Evolutionary conservation across 2,888 invertebrate species (phyloP), one percentile per base, ranked within the genome.

Genomic region (Tetragnatha montana): DNA sequence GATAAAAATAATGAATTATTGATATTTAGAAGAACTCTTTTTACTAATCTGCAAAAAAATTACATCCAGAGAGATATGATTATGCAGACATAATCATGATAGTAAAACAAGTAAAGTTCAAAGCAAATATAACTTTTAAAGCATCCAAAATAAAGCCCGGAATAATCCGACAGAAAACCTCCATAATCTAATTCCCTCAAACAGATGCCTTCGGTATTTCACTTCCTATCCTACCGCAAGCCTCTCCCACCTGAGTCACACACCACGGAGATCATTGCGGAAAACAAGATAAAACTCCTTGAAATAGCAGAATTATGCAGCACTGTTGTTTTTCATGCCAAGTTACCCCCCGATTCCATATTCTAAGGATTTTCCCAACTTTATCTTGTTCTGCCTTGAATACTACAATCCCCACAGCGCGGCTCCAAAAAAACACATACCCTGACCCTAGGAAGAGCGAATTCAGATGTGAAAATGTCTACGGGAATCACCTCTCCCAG

Each of bases 381-480:
- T 60, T 60, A 60, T 60, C 60, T 60, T 60, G 60, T 60, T 60
- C 60, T 60, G 7, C 12, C 17, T 60, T 60, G 60, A 60, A 76
- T 76, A 10, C 19, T 8, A 49, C 76, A 49, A n/a, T 50, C 19
- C 50, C 19, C 10, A 19, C 19, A 49, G 76, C 19, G 47, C 49
- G 8, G 8, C n/a, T 10, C 14, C 21, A 60, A 78, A 78, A 78
- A 50, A 51, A 51, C 21, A 4, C 75, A 51, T 22, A 51, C 22
- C 22, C 22, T 78, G 78, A 60, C 22, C 35, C 78, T 78, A 8
- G 14, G 51, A 14, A 78, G 51, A 78, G 21, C 14, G 78, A 78
- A 78, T 78, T 78, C 51, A 78, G 50, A 19, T 60, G 19, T 12
- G 21, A 21, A 78, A n/a, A 78, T 60, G 51, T 19, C 19, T 78